Evolutionary conservation across 2,113 vertebrate species (phyloP).

Genomic region (Notarius lentiginosus): DNA sequence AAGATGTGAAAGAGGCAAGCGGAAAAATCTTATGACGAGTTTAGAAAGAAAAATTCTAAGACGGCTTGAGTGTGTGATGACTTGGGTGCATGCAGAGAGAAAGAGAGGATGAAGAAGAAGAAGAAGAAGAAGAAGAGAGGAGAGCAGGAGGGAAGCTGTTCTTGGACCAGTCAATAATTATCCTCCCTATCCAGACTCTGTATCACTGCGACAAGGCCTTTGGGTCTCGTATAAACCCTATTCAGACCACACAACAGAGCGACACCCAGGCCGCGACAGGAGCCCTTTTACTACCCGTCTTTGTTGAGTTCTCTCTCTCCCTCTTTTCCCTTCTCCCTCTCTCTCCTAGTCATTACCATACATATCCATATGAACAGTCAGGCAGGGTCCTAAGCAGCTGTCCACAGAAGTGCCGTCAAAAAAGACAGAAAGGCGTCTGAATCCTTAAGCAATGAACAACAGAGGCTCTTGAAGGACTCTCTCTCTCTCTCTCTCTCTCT

Average conservation of each 20-base stretch:
- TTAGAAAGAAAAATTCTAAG: slow-evolving; percentile 11
- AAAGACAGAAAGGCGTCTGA: slow-evolving; percentile 33
- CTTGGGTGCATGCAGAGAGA: not conserved
- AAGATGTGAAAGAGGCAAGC: not conserved
- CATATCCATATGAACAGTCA: slow-evolving; percentile 59
- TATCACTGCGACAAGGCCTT: slow-evolving; percentile 37
- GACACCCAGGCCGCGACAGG: slow-evolving; percentile 30
- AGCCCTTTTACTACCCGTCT: slow-evolving; percentile 43
- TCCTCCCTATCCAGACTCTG: slow-evolving; percentile 36
- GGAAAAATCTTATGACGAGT: not conserved
- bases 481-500: slow-evolving; percentile 15
- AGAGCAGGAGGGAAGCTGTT: slow-evolving; percentile 18
- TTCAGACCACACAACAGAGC: slow-evolving; percentile 52
- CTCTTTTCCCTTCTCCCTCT: slow-evolving; percentile 30
- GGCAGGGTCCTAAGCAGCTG: slow-evolving; percentile 50
- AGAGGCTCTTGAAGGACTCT: slow-evolving; percentile 42
- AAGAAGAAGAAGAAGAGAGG: not conserved
- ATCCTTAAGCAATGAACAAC: slow-evolving; percentile 45
- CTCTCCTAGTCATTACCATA: slow-evolving; percentile 54
- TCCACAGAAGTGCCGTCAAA: slow-evolving; percentile 49
- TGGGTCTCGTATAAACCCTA: slow-evolving; percentile 47
- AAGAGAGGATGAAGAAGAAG: not conserved
- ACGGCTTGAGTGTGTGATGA: not conserved
- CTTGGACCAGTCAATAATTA: slow-evolving; percentile 44
- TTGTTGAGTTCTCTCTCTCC: slow-evolving; percentile 47